Percentiles rank a stretch among this genome's conserved stretches.
phyloP scores from a whole-genome alignment of 2,113 vertebrate genomes.

The Asarcornis scutulata region DNA sequence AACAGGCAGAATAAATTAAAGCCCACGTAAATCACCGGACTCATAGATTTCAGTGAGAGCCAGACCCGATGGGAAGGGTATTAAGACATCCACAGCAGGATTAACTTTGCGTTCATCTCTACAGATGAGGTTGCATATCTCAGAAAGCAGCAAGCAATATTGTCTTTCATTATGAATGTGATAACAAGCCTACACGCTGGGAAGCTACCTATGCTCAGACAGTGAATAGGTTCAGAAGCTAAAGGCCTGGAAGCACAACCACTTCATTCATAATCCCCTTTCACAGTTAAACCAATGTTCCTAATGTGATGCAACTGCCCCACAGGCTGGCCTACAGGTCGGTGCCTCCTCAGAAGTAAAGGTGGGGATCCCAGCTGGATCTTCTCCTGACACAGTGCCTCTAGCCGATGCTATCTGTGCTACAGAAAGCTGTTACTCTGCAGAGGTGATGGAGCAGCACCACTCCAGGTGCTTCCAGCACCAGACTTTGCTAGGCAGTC shows the following conservation, averaged over 20 bases:
- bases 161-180: not conserved
- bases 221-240: not conserved
- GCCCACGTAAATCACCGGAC: not conserved
- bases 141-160: not conserved
- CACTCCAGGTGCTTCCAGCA: rapidly evolving
- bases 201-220: not conserved
- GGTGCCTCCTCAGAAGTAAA: not conserved
- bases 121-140: not conserved
- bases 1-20: not conserved
- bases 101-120: not conserved
- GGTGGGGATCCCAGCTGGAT: not conserved
- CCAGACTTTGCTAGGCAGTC: rapidly evolving
- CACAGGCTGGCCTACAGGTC: not conserved
- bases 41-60: not conserved
- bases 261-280: not conserved
- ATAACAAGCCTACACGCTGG: not conserved
- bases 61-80: not conserved
- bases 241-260: not conserved
- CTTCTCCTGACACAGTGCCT: rapidly evolving
- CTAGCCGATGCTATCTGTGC: rapidly evolving
- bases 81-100: not conserved
- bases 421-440: not conserved
- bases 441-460: not conserved
- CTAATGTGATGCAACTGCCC: rapidly evolving
- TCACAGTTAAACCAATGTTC: not conserved